Percentiles rank a stretch among this genome's conserved stretches.
These are phyloP conservation scores for Anisognathus igniventris DNA, from an alignment of 2,797 vertebrate genomes.

Conservation along the genomic window DNA sequence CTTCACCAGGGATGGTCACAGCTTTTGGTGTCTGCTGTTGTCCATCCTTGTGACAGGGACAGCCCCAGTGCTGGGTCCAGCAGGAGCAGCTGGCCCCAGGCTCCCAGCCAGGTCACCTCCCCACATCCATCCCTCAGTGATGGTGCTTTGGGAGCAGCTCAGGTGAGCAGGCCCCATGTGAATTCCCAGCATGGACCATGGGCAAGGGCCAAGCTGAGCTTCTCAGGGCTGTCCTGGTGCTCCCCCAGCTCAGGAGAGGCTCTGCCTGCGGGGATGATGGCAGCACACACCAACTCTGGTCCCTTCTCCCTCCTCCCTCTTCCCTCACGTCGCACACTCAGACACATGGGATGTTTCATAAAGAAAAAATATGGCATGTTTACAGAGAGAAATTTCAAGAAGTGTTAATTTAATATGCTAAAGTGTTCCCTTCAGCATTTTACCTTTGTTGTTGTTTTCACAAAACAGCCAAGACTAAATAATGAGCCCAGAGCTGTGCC, in stretches of 20 bases:
- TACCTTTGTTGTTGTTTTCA: constrained; percentile 83
- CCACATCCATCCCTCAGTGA: accelerated
- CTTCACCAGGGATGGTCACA: neutral
- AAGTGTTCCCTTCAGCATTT: constrained; percentile 79
- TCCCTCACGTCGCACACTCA: neutral
- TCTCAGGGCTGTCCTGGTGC: accelerated
- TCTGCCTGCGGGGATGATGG: neutral
- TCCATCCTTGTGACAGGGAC: neutral
- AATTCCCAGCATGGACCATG: accelerated
- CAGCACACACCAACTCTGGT: neutral
- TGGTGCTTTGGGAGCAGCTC: neutral
- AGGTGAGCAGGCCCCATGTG: accelerated
- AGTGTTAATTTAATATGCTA: constrained; percentile 83
- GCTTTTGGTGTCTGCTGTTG: accelerated
- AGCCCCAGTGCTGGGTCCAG: neutral
- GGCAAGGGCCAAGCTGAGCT: neutral
- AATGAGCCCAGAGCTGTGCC: constrained; percentile 92
- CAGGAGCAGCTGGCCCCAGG: neutral
- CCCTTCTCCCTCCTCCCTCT: neutral
- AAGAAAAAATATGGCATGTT: constrained; percentile 78
- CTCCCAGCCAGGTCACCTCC: neutral
- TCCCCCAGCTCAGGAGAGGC: neutral
- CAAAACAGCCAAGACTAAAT: constrained; percentile 88
- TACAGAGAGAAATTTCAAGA: constrained; percentile 79
- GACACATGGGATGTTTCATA: constrained; percentile 63